Conservation (phyloP, 2,113 vertebrate species). For the Sciurus niger region DNA sequence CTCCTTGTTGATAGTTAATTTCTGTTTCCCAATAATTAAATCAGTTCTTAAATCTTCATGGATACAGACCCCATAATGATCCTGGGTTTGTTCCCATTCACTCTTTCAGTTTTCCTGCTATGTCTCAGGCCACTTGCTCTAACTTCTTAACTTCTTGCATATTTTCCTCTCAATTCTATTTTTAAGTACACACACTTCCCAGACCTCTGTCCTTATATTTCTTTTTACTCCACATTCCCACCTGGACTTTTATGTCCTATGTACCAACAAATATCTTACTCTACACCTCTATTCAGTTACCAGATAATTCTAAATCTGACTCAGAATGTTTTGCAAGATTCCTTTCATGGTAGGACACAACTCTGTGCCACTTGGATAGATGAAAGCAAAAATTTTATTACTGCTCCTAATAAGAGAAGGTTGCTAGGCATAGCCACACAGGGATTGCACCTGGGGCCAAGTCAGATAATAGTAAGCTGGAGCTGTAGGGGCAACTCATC, state of each 20-base stretch:
- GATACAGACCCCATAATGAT: background rate
- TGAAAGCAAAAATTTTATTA: background rate
- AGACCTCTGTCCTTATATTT: background rate
- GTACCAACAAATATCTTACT: background rate
- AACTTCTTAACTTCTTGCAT: background rate
- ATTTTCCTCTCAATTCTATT: background rate
- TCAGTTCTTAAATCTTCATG: background rate
- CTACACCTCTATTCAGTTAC: background rate
- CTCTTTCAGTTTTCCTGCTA: background rate
- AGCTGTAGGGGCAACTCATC: background rate
- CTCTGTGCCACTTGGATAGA: background rate
- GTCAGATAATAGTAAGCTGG: background rate
- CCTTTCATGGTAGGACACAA: background rate
- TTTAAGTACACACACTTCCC: background rate
- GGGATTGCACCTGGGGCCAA: background rate
- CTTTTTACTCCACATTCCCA: background rate
- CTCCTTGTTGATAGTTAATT: background rate
- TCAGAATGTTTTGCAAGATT: background rate
- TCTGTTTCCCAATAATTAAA: background rate
- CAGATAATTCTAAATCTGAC: background rate
- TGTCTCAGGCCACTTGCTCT: background rate
- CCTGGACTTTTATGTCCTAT: background rate
- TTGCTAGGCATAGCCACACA: background rate
- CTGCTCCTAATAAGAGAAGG: background rate
- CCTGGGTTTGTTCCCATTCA: background rate